Evolutionary conservation across 1,140 invertebrate species (phyloP).

Genomic region (Andrena cerasifolii): DNA sequence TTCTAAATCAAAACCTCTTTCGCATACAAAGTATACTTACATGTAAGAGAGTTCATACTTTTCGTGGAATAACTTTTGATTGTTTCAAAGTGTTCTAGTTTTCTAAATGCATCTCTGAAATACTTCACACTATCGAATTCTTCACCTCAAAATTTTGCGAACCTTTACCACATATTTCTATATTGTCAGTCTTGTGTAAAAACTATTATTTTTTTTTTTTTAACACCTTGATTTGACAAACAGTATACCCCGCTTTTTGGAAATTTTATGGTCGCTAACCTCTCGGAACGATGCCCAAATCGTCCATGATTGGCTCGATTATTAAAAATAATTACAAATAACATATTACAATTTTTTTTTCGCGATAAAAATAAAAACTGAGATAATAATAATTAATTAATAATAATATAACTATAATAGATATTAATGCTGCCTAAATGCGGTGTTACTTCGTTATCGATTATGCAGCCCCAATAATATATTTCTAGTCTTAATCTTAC

Average conservation of each 20-base stretch:
- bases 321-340: slow-evolving; percentile 65
- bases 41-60: background rate
- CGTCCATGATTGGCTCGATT: slow-evolving; percentile 69
- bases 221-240: background rate
- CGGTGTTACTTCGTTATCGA: slow-evolving; percentile 69
- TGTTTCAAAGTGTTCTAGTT: background rate
- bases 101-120: background rate
- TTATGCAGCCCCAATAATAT: slow-evolving; percentile 67
- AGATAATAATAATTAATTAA: slow-evolving; percentile 59
- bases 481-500: slow-evolving; percentile 51
- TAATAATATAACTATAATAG: slow-evolving; percentile 67
- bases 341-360: slow-evolving; percentile 61
- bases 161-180: background rate
- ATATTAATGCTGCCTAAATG: slow-evolving; percentile 75
- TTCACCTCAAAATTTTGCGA: background rate
- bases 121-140: background rate
- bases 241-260: background rate
- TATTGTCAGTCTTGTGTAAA: slow-evolving; percentile 2
- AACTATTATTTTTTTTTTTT: background rate
- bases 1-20: background rate
- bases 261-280: background rate
- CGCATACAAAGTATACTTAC: background rate
- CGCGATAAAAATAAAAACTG: slow-evolving; percentile 72
- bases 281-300: slow-evolving; percentile 46
- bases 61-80: background rate